These are phyloP conservation scores for Nebria ingens DNA, from an alignment of 1,140 invertebrate genomes.

Conservation along the genomic window DNA sequence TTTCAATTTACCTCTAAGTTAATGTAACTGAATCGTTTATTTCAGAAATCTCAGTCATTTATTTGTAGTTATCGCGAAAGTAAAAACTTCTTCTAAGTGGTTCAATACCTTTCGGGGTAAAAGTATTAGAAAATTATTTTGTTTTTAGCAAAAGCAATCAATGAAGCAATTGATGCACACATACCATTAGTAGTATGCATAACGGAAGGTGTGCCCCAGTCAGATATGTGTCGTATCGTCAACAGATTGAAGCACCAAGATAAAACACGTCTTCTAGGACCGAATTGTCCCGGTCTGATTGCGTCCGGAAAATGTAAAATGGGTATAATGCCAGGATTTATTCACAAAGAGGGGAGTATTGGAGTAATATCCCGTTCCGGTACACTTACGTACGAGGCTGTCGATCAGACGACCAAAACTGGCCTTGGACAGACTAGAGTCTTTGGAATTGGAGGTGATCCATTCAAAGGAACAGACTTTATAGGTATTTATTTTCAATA, in stretches of 20 bases:
- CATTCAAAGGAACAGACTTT: constrained; percentile 99
- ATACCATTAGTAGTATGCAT: constrained; percentile 96
- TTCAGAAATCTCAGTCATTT: too few species aligned
- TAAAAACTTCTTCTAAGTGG: too few species aligned
- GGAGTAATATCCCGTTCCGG: constrained; percentile 96
- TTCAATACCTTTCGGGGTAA: too few species aligned
- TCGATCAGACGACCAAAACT: constrained; percentile 84
- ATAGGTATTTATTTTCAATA: constrained; percentile 39
- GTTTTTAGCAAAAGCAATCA: constrained; percentile 68
- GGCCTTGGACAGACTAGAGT: constrained; percentile 95
- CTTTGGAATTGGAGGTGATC: constrained; percentile 98
- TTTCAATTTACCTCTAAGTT: too few species aligned
- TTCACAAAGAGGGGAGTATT: constrained; percentile 84
- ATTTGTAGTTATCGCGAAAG: too few species aligned
- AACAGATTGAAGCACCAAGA: constrained; percentile 78
- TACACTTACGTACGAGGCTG: constrained; percentile 96
- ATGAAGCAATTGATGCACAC: constrained; percentile 95
- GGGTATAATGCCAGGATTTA: constrained; percentile 98
- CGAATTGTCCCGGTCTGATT: constrained; percentile 94
- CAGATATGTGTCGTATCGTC: constrained; percentile 98
- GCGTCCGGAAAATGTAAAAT: constrained; percentile 93
- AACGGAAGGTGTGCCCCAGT: constrained; percentile 98
- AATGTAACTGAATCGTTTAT: too few species aligned
- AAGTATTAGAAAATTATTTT: too few species aligned
- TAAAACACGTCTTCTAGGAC: constrained; percentile 91